Conservation (phyloP, 2,888 invertebrate species). For the Cantharis rufa region DNA sequence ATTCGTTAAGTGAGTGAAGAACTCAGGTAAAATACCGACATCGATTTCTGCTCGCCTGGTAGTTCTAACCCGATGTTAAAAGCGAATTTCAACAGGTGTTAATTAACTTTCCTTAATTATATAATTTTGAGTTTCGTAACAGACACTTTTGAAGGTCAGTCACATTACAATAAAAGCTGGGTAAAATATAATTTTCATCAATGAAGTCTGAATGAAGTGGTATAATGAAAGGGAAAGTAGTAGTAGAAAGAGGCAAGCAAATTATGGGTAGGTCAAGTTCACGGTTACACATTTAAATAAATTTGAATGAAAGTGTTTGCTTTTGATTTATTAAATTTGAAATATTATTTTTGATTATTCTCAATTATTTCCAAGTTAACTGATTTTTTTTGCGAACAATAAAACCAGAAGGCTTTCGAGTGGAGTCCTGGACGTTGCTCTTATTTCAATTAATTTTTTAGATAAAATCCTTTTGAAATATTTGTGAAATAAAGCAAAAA, state of each 20-base stretch:
- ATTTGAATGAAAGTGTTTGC: background rate
- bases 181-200: conserved; percentile 1
- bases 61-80: conserved; percentile 48
- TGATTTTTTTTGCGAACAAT: background rate
- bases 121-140: conserved; percentile 8
- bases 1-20: background rate
- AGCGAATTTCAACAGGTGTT: conserved; percentile 54
- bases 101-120: conserved; percentile 40
- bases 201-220: background rate
- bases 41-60: conserved; percentile 43
- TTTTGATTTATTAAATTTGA: background rate
- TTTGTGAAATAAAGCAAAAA: too few species aligned
- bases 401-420: background rate
- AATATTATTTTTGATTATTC: background rate
- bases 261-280: conserved; percentile 1
- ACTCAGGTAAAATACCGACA: conserved; percentile 9
- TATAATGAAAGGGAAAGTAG: background rate
- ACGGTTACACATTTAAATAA: background rate
- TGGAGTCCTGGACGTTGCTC: too few species aligned
- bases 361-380: background rate
- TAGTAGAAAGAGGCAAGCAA: background rate
- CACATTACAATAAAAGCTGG: background rate
- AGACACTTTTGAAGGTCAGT: background rate
- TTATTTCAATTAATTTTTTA: too few species aligned
- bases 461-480: too few species aligned